Evolutionary conservation across 2,797 vertebrate genomes (phyloP).

Genomic region (Orientallactaga sibirica): DNA sequence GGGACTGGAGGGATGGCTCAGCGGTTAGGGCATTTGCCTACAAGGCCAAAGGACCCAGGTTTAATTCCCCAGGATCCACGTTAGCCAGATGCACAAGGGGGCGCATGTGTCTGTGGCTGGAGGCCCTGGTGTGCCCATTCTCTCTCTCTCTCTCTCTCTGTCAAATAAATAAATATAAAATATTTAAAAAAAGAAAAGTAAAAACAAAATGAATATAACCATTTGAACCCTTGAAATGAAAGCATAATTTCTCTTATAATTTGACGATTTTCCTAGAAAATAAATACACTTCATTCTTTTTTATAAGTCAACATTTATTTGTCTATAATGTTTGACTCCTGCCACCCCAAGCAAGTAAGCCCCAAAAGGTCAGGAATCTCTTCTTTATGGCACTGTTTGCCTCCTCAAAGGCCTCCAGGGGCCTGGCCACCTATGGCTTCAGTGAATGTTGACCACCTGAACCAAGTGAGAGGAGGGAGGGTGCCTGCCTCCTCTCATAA

Average conservation of each 20-base stretch:
- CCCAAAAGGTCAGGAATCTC: neutral
- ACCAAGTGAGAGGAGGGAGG: neutral
- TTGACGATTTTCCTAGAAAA: neutral
- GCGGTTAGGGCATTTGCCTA: too few species aligned
- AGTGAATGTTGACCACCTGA: neutral
- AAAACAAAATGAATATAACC: slow-evolving; percentile 15
- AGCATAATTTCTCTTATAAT: slow-evolving; percentile 25
- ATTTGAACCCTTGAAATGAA: slow-evolving; percentile 49
- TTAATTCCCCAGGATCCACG: too few species aligned
- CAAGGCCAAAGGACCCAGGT: too few species aligned
- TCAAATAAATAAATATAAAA: too few species aligned
- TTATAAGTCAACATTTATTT: neutral
- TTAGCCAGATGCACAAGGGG: too few species aligned
- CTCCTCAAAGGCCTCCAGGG: neutral
- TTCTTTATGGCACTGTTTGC: neutral
- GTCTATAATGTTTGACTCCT: neutral
- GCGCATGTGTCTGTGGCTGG: too few species aligned
- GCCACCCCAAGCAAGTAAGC: neutral
- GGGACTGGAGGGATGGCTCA: too few species aligned
- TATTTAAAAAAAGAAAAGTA: too few species aligned
- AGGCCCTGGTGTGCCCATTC: too few species aligned
- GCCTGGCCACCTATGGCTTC: neutral
- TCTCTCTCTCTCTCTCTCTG: too few species aligned
- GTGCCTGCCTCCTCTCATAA: neutral
- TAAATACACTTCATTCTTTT: slow-evolving; percentile 38